Evolutionary conservation across 2,113 vertebrate genomes (phyloP), one percentile per base, ranked within the genome.

Genomic region (Aix galericulata): DNA sequence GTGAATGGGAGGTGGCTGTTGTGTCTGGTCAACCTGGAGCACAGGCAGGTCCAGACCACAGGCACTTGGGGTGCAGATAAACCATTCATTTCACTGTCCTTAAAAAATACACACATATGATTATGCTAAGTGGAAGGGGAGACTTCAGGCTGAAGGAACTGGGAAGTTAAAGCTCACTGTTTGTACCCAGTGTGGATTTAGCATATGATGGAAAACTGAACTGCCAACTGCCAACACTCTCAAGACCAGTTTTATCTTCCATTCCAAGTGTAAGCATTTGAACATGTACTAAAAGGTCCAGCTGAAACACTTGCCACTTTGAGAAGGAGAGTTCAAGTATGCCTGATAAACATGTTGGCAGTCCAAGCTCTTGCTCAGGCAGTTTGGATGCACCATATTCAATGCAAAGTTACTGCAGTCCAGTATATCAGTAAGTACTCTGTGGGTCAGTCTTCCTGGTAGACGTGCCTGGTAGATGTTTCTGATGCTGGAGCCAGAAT

Each of bases 1-100:
- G n/a, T 4, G 48, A 21, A 38, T 2, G 3, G 42, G 50, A 77
- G 16, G 36, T 59, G 53, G 6, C 17, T 34, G 7, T 50, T 71
- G 12, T 2, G 5, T 17, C 32, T 60, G 34, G 2, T 25, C 3
- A 0, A 14, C 27, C 60, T 42, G 14, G 32, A 72, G 21, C 21
- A 18, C 50, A 50, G 31, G 5, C 13, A 50, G 17, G 34, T 71
- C 13, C 40, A 66, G 31, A 22, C 31, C 26, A 18, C 17, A 12
- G 22, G 44, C 5, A 0, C 9, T 85, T 72, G 7, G 44, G 20
- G 5, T 60, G 31, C 11, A 1, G 2, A 38, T 17, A 62, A 86
- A 67, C 23, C 15, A 2, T 17, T 62, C 4, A 17, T 38, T 75
- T 82, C 34, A 56, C 25, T 7, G 3, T 16, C 52, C 34, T 67